Evolutionary conservation across 37 sponge, comb jelly and placozoan genomes (phyloP).

Genomic region (Cliona cf. orientalis): DNA sequence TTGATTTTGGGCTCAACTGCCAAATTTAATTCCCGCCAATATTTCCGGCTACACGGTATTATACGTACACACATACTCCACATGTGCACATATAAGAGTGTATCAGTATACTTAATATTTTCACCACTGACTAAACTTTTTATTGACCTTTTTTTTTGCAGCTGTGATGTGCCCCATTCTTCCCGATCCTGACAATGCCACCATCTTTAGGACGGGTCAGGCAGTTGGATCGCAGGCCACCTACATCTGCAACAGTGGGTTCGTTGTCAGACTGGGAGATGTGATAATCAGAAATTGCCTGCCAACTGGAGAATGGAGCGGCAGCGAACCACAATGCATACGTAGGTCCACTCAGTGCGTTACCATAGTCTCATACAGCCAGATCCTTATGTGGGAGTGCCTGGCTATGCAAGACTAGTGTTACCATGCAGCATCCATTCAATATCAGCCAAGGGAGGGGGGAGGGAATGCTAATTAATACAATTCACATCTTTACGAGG

Average conservation of each 20-base stretch:
- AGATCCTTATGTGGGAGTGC: too few species aligned
- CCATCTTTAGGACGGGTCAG: not conserved
- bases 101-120: not conserved
- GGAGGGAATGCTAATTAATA: too few species aligned
- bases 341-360: conserved; percentile 24
- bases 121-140: not conserved
- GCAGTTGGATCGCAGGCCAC: conserved; percentile 6
- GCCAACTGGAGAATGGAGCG: conserved; percentile 59
- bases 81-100: not conserved
- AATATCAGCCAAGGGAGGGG: too few species aligned
- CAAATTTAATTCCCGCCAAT: too few species aligned
- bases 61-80: too few species aligned
- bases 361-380: not conserved
- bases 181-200: conserved; percentile 6
- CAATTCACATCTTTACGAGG: too few species aligned
- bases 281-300: conserved; percentile 10
- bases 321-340: conserved; percentile 44
- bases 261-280: not conserved
- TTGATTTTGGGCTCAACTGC: too few species aligned
- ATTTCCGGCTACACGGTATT: too few species aligned
- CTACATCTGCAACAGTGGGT: conserved; percentile 11
- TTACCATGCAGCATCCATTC: too few species aligned
- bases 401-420: too few species aligned
- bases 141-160: not conserved
- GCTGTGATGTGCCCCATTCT: conserved; percentile 15